Evolutionary conservation across 2,888 invertebrate genomes (phyloP).

Genomic region (Hyles lineata): DNA sequence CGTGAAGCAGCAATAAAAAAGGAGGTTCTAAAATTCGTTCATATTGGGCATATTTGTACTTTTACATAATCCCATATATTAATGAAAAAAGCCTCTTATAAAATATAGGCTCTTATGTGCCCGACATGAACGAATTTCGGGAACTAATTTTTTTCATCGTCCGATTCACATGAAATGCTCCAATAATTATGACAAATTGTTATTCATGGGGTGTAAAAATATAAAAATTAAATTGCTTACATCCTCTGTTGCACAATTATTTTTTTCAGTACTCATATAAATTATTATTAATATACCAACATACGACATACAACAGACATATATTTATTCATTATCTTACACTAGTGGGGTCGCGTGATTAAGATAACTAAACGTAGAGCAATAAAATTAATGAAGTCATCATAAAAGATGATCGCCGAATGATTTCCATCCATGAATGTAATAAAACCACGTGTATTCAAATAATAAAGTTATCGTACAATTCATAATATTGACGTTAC

Average conservation of each 20-base stretch:
- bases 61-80: no score
- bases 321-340: neutral
- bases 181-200: neutral
- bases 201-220: neutral
- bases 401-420: conserved; percentile 33
- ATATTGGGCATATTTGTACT: no score
- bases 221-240: neutral
- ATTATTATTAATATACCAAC: neutral
- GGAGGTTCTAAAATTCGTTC: no score
- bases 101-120: no score
- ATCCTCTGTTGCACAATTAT: neutral
- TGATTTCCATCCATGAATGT: conserved; percentile 28
- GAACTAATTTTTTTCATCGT: no score
- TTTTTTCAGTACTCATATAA: neutral
- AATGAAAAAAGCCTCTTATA: no score
- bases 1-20: no score
- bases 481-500: conserved; percentile 15
- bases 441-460: conserved; percentile 31
- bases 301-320: neutral
- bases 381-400: conserved; percentile 24
- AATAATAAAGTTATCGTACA: neutral
- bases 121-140: no score
- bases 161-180: no score
- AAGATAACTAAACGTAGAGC: conserved; percentile 12
- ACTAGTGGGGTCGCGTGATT: neutral